phyloP scores from a whole-genome alignment of 2,113 vertebrate species.

The Polypterus senegalus region DNA sequence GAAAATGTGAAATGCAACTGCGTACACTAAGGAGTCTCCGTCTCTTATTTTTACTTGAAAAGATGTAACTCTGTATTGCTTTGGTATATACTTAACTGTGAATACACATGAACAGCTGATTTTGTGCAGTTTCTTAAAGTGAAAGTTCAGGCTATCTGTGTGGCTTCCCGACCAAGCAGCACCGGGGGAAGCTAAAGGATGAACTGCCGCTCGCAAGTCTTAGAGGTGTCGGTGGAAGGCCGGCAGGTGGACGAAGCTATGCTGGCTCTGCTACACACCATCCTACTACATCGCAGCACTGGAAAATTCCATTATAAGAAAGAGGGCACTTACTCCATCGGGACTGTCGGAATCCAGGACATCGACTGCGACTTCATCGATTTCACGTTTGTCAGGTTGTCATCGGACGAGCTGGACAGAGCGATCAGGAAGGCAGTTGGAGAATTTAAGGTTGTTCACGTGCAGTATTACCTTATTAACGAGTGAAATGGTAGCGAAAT shows the following conservation, averaged over 20 bases:
- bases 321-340: conserved; percentile 95
- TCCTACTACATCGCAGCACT: conserved; percentile 86
- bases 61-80: too few species aligned
- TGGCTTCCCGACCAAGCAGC: too few species aligned
- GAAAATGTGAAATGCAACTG: too few species aligned
- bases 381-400: conserved; percentile 80
- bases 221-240: conserved; percentile 87
- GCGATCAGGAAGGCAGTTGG: conserved; percentile 76
- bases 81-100: too few species aligned
- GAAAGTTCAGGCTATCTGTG: too few species aligned
- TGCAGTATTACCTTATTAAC: too few species aligned
- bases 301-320: conserved; percentile 99
- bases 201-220: conserved; percentile 90
- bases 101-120: too few species aligned
- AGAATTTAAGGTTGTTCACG: conserved; percentile 73
- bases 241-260: conserved; percentile 92
- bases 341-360: conserved; percentile 86
- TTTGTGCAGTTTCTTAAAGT: too few species aligned
- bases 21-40: too few species aligned
- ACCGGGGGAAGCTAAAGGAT: conserved; percentile 32
- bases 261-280: conserved; percentile 77
- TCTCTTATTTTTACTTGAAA: too few species aligned
- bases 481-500: too few species aligned
- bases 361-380: conserved; percentile 94
- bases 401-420: conserved; percentile 86